Conservation (phyloP, 2,113 vertebrate genomes). For the Echinops telfairi region DNA sequence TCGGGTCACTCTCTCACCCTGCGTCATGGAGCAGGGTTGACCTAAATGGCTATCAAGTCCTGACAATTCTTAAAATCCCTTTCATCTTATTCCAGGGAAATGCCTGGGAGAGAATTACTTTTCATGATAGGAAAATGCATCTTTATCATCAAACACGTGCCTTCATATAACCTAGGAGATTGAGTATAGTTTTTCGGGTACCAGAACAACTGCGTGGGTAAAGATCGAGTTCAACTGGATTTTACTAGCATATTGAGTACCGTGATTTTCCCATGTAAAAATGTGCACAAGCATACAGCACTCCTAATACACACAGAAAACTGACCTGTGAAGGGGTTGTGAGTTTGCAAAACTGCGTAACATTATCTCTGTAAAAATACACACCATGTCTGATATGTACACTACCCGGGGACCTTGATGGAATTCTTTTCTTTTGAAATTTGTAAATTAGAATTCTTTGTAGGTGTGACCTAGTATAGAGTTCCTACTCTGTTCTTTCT, state of each 20-base stretch:
- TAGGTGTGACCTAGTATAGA: background rate
- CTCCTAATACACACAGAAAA: background rate
- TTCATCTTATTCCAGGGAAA: conserved; percentile 59
- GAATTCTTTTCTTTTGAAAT: conserved; percentile 7
- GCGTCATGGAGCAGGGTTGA: background rate
- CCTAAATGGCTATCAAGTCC: background rate
- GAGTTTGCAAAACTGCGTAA: no score
- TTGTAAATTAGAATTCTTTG: conserved; percentile 23
- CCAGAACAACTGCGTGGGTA: conserved; percentile 64
- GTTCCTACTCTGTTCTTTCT: conserved; percentile 28
- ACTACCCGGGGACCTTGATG: background rate
- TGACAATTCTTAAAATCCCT: conserved; percentile 36
- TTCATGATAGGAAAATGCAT: conserved; percentile 69
- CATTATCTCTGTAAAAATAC: no score
- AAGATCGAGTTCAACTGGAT: conserved; percentile 61
- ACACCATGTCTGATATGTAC: conserved; percentile 29
- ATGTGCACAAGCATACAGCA: background rate
- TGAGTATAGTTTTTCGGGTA: conserved; percentile 57
- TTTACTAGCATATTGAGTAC: conserved; percentile 54
- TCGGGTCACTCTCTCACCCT: background rate
- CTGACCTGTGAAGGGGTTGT: no score
- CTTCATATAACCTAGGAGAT: conserved; percentile 62
- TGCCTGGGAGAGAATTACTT: conserved; percentile 53
- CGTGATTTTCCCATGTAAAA: background rate
- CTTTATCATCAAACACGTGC: conserved; percentile 60